These are phyloP conservation scores for Pipra filicauda DNA, from an alignment of 2,113 vertebrate species.

Conservation along the genomic window DNA sequence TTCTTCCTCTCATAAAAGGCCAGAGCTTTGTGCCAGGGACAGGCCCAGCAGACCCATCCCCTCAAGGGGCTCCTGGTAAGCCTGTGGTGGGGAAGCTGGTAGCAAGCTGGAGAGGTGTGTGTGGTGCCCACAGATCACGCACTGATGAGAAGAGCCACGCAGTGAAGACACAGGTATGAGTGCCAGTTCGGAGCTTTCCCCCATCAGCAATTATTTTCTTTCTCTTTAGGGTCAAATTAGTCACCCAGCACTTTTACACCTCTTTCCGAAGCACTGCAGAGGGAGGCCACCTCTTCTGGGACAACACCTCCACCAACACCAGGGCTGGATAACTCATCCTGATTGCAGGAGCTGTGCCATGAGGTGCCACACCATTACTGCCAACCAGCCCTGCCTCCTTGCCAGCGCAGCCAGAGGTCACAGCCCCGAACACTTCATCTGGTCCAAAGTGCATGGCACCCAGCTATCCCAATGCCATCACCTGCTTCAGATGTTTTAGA, in stretches of 20 bases:
- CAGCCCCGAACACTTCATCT: not conserved
- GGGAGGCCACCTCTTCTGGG: not conserved
- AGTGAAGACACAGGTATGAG: not conserved
- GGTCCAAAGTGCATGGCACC: not conserved
- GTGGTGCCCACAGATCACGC: not conserved
- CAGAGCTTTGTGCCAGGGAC: not conserved
- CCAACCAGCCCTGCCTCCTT: not conserved
- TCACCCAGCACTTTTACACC: not conserved
- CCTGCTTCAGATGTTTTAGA: not conserved
- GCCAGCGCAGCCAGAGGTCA: not conserved
- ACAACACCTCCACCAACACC: not conserved
- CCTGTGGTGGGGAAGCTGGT: rapidly evolving
- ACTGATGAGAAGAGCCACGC: rapidly evolving
- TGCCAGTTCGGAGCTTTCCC: not conserved
- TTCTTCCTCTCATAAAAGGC: not conserved
- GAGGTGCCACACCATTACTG: rapidly evolving
- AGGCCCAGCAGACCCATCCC: not conserved
- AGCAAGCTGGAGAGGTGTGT: not conserved
- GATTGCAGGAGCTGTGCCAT: not conserved
- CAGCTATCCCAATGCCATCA: not conserved
- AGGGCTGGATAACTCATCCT: not conserved
- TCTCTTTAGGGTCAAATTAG: slow-evolving; percentile 2
- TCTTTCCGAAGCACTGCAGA: not conserved
- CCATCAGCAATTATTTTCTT: not conserved
- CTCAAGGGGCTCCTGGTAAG: not conserved